These are phyloP conservation scores for Desoria tigrina DNA, from an alignment of 2,888 invertebrate genomes.

Conservation along the genomic window DNA sequence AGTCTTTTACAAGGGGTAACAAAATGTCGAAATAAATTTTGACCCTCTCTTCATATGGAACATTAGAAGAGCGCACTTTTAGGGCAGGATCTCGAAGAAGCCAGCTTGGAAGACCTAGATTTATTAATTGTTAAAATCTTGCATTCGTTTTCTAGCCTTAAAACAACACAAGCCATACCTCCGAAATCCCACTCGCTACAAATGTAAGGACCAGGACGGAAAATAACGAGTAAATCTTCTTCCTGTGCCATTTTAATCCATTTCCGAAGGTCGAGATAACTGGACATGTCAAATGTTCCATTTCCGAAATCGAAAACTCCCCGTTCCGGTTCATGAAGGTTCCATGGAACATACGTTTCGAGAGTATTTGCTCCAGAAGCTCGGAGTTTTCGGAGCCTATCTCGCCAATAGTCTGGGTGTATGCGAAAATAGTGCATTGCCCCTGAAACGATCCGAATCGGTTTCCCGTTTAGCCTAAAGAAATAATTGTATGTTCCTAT, in stretches of 20 bases:
- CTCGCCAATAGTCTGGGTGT: slow-evolving; percentile 61
- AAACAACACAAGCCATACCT: background rate
- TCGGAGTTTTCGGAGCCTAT: slow-evolving; percentile 60
- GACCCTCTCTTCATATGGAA: background rate
- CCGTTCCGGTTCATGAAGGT: slow-evolving; percentile 57
- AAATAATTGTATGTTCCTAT: slow-evolving; percentile 6
- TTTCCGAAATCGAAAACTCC: slow-evolving; percentile 57
- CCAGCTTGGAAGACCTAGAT: slow-evolving; percentile 4
- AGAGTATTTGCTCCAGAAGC: slow-evolving; percentile 61
- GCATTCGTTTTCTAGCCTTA: too few species aligned
- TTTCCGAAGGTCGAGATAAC: slow-evolving; percentile 54
- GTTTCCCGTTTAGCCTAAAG: slow-evolving; percentile 58
- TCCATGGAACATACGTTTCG: slow-evolving; percentile 56
- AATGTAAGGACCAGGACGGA: slow-evolving; percentile 57
- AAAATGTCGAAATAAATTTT: slow-evolving; percentile 8
- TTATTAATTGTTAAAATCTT: too few species aligned
- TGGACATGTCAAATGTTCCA: slow-evolving; percentile 55
- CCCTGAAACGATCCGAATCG: slow-evolving; percentile 60
- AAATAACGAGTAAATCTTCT: slow-evolving; percentile 60
- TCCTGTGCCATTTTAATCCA: slow-evolving; percentile 60
- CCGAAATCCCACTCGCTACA: slow-evolving; percentile 8
- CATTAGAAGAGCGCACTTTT: slow-evolving; percentile 5
- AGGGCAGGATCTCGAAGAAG: background rate
- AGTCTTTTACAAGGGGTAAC: slow-evolving; percentile 1
- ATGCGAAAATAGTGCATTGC: slow-evolving; percentile 63